Conservation (phyloP, 2,888 invertebrate species). For the Pseudococcus jackbeardsleyi region DNA sequence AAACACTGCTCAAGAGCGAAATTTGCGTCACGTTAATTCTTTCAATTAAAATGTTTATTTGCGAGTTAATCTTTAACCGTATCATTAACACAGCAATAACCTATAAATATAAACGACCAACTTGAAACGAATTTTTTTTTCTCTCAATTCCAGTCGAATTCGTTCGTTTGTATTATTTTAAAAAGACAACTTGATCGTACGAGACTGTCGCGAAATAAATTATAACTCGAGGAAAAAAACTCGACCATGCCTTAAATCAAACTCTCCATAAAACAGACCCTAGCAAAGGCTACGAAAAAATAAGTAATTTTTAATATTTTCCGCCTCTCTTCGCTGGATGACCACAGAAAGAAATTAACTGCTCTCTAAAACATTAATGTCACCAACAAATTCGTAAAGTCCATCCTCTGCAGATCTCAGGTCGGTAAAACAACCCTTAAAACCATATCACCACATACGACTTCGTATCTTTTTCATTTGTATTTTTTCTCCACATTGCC, state of each 20-base stretch:
- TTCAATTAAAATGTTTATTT: slow-evolving; percentile 45
- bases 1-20: not conserved
- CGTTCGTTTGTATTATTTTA: not conserved
- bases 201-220: not conserved
- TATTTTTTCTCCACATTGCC: not conserved
- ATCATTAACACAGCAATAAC: slow-evolving; percentile 25
- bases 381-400: not conserved
- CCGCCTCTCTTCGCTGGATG: not conserved
- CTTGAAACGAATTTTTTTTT: not conserved
- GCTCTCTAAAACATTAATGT: slow-evolving; percentile 21
- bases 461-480: slow-evolving; percentile 5
- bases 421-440: slow-evolving; percentile 11
- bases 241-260: slow-evolving; percentile 10
- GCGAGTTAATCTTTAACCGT: not conserved
- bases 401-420: not conserved
- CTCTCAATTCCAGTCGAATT: not conserved
- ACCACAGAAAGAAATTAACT: not conserved
- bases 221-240: not conserved
- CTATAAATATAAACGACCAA: not conserved
- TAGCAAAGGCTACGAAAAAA: not conserved
- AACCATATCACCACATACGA: not conserved
- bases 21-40: slow-evolving; percentile 32
- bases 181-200: not conserved
- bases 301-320: slow-evolving; percentile 7
- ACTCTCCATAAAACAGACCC: not conserved